Evolutionary conservation across 2,797 vertebrate species (phyloP), one percentile per base, ranked within the genome.

Genomic region (Hydrophis major): DNA sequence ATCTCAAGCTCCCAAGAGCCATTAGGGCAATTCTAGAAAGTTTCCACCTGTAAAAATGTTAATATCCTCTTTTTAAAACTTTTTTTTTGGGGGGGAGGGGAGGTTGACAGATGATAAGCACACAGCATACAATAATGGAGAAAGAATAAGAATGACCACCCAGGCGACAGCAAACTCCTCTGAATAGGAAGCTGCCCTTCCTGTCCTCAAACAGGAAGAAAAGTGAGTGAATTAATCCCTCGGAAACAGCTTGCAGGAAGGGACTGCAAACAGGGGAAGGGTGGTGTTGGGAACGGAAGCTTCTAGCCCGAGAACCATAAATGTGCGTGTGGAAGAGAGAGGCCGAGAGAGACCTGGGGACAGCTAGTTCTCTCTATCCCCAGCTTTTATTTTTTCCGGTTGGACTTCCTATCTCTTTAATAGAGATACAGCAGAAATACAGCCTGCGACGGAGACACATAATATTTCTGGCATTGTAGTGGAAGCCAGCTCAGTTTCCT

Each of bases 191-290:
- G 87, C 57, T 88, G 87, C 66, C 90, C 90, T 93, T 93, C 92
- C 92, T 93, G 92, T 90, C 92, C 90, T 91, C 87, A 88, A 90
- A 87, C 66, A 92, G 94, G 94, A 94, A 93, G 93, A 94, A 93
- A 93, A 89, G 88, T 12, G 92, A 37, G 69, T 91, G 93, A 91
- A 89, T 92, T 89, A 92, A 93, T 91, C 93, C 93, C 90, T 93
- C 90, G 95, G 94, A 95, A 96, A 93, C 94, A 95, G 93, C 94
- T 95, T 94, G 93, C 95, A 95, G 95, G 95, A 96, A 94, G 90
- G 53, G 93, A 86, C 47, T 92, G 94, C 93, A 87, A 90, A 92
- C 61, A 93, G 92, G 94, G 93, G 94, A 95, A 95, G 94, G 94
- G 92, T 66, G 94, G 89, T n/a, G 86, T 88, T 96, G 95, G 94